phyloP scores from a whole-genome alignment of 2,113 vertebrate genomes.

The Saguinus imperator region DNA sequence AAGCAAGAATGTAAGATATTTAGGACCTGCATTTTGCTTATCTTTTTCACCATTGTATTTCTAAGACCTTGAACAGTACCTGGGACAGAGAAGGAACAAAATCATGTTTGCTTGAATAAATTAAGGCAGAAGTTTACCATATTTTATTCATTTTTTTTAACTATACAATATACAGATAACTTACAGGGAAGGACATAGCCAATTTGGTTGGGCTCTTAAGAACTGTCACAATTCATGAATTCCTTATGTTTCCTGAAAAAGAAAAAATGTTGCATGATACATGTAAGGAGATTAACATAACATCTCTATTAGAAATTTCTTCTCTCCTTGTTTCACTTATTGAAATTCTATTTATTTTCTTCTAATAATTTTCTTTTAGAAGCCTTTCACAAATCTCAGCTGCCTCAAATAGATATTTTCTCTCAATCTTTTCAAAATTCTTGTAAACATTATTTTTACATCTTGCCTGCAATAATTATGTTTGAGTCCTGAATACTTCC shows the following conservation, averaged over 20 bases:
- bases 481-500: background rate
- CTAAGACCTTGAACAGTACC: background rate
- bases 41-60: background rate
- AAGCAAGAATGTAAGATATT: background rate
- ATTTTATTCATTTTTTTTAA: background rate
- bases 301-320: background rate
- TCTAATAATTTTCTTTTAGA: slow-evolving; percentile 2
- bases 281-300: background rate
- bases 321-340: background rate
- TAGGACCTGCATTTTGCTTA: background rate
- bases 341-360: slow-evolving; percentile 47
- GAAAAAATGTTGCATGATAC: background rate
- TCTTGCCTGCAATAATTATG: background rate
- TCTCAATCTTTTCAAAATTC: background rate
- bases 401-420: background rate
- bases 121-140: background rate
- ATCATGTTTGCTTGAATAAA: background rate
- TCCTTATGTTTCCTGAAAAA: background rate
- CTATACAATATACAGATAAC: background rate
- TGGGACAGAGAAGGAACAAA: background rate
- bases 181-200: background rate
- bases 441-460: background rate
- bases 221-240: background rate
- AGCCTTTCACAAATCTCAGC: background rate
- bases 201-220: background rate